These are phyloP conservation scores for Coptodon rendalli DNA, from an alignment of 2,113 vertebrate species.

Conservation along the genomic window DNA sequence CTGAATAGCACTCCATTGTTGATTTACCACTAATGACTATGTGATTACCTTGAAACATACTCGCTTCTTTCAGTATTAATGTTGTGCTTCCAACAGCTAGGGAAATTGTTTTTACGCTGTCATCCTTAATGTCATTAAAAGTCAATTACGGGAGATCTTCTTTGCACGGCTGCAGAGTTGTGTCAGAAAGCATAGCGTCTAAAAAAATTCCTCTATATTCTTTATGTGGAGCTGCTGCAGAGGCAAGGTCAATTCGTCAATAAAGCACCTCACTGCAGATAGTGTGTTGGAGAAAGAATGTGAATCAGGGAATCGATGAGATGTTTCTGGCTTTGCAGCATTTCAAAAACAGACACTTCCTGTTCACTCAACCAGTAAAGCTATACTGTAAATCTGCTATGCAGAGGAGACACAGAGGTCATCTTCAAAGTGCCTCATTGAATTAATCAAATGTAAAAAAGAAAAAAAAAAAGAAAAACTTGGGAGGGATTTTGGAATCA, in stretches of 20 bases:
- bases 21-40: neutral
- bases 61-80: constrained; percentile 1
- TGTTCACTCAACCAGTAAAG: constrained; percentile 12
- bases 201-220: neutral
- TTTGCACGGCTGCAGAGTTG: neutral
- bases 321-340: constrained; percentile 15
- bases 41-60: neutral
- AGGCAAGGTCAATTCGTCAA: constrained; percentile 47
- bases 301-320: neutral
- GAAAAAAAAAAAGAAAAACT: neutral
- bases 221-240: constrained; percentile 16
- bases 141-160: neutral
- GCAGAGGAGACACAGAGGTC: constrained; percentile 52
- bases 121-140: neutral
- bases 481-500: constrained; percentile 55
- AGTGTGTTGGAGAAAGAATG: neutral
- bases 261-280: constrained; percentile 38
- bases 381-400: constrained; percentile 17
- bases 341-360: constrained; percentile 31
- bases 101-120: neutral
- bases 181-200: neutral
- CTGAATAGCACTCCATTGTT: neutral
- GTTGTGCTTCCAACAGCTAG: neutral
- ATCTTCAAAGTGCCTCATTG: constrained; percentile 48
- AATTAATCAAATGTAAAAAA: constrained; percentile 59